These are phyloP conservation scores for Pocota personata DNA, from an alignment of 2,888 invertebrate species.

Conservation along the genomic window DNA sequence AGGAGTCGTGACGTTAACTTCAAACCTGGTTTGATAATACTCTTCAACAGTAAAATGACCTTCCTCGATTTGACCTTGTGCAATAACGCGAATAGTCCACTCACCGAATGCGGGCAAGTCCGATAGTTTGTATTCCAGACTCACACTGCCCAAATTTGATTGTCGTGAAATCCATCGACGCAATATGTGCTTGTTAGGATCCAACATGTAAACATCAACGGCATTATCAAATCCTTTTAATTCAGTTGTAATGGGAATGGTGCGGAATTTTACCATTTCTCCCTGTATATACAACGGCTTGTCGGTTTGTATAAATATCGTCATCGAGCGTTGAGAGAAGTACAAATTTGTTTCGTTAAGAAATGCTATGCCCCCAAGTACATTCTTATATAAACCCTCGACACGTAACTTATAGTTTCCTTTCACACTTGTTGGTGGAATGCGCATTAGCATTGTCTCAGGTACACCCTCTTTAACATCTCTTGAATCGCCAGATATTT, in stretches of 20 bases:
- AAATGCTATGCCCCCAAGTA: conserved; percentile 94
- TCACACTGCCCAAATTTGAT: conserved; percentile 96
- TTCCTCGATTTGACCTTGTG: conserved; percentile 94
- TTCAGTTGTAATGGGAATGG: conserved; percentile 96
- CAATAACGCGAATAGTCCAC: conserved; percentile 95
- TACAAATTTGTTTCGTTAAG: conserved; percentile 92
- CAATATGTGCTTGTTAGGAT: conserved; percentile 94
- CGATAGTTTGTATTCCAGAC: conserved; percentile 93
- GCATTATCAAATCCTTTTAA: conserved; percentile 95
- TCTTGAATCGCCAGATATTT: conserved; percentile 92
- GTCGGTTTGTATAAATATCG: conserved; percentile 97
- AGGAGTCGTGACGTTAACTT: conserved; percentile 97
- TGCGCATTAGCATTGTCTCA: conserved; percentile 94
- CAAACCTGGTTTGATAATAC: conserved; percentile 97
- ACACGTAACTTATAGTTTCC: conserved; percentile 93
- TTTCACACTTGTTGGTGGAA: conserved; percentile 91
- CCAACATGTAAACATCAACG: conserved; percentile 95
- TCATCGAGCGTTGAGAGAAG: conserved; percentile 96
- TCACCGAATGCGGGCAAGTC: conserved; percentile 96
- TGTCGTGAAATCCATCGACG: conserved; percentile 96
- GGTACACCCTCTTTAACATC: conserved; percentile 93
- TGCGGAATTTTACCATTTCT: conserved; percentile 94
- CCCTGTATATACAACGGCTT: conserved; percentile 97
- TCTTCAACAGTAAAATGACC: conserved; percentile 94
- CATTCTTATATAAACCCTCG: conserved; percentile 88